Conservation (phyloP, 2,888 invertebrate species). For the Diplolepis rosae region DNA sequence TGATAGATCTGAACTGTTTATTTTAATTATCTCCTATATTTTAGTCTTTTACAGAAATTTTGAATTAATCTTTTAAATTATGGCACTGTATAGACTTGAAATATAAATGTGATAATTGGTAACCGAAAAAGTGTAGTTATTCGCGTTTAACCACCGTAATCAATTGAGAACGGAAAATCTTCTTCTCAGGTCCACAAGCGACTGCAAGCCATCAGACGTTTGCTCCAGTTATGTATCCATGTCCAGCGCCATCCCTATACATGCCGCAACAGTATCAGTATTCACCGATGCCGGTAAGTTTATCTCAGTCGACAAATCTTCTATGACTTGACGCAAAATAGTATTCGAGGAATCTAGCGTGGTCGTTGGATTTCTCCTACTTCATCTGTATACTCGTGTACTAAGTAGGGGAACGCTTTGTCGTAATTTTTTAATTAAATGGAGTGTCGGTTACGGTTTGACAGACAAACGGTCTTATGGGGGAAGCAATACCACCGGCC, state of each 20-base stretch:
- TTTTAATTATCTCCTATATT: too few species aligned
- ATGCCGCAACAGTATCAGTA: constrained; percentile 73
- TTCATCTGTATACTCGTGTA: neutral
- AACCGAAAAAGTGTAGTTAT: neutral
- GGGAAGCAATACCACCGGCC: constrained; percentile 74
- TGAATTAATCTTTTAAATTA: too few species aligned
- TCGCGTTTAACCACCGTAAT: constrained; percentile 2
- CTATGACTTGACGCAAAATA: constrained; percentile 12
- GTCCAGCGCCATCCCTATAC: constrained; percentile 71
- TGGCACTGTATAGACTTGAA: too few species aligned
- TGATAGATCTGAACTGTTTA: too few species aligned
- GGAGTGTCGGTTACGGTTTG: constrained; percentile 70
- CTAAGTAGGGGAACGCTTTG: constrained; percentile 35
- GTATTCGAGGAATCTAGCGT: neutral
- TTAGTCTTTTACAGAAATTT: too few species aligned
- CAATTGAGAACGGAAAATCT: constrained; percentile 27
- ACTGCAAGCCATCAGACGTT: constrained; percentile 70
- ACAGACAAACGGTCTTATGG: constrained; percentile 74
- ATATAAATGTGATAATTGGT: too few species aligned
- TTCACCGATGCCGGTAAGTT: constrained; percentile 72
- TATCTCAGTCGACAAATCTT: neutral
- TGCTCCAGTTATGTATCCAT: constrained; percentile 71
- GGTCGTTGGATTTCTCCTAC: constrained; percentile 11
- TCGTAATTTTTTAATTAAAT: constrained; percentile 45
- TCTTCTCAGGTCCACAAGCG: constrained; percentile 67